These are phyloP conservation scores for Bellardia pandia DNA, from an alignment of 2,888 invertebrate species.

Conservation along the genomic window DNA sequence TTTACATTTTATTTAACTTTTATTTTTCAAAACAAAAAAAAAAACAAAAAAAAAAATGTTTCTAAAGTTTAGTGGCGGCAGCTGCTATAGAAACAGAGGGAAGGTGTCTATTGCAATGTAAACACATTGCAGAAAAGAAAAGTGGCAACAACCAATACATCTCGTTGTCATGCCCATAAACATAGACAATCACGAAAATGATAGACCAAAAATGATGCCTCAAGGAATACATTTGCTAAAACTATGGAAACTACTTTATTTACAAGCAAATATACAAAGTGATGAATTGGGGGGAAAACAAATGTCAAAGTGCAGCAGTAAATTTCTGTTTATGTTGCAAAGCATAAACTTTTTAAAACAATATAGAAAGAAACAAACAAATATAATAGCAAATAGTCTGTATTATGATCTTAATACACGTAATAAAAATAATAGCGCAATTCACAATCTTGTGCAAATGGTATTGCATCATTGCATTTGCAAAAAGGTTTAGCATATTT, in stretches of 20 bases:
- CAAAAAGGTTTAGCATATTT: no score
- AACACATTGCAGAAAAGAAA: slow-evolving; percentile 42
- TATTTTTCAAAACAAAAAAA: slow-evolving; percentile 19
- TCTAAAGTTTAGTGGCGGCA: neutral
- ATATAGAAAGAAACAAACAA: neutral
- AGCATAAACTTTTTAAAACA: neutral
- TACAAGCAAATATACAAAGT: neutral
- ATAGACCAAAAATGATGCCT: slow-evolving; percentile 53
- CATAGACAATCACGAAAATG: slow-evolving; percentile 58
- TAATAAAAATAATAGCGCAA: neutral
- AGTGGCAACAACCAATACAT: slow-evolving; percentile 34
- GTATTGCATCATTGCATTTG: no score
- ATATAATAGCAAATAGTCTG: neutral
- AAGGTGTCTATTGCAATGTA: slow-evolving; percentile 11
- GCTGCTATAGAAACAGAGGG: neutral
- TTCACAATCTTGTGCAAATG: no score
- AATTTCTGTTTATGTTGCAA: neutral
- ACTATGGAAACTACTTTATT: slow-evolving; percentile 1
- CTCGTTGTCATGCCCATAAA: slow-evolving; percentile 59
- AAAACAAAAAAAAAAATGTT: slow-evolving; percentile 4
- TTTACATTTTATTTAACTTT: slow-evolving; percentile 63
- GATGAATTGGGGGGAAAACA: neutral
- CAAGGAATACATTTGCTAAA: slow-evolving; percentile 38
- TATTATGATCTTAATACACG: slow-evolving; percentile 8
- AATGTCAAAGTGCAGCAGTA: neutral